Evolutionary conservation across 2,888 invertebrate genomes (phyloP).

Genomic region (Sclerodermus sp.): DNA sequence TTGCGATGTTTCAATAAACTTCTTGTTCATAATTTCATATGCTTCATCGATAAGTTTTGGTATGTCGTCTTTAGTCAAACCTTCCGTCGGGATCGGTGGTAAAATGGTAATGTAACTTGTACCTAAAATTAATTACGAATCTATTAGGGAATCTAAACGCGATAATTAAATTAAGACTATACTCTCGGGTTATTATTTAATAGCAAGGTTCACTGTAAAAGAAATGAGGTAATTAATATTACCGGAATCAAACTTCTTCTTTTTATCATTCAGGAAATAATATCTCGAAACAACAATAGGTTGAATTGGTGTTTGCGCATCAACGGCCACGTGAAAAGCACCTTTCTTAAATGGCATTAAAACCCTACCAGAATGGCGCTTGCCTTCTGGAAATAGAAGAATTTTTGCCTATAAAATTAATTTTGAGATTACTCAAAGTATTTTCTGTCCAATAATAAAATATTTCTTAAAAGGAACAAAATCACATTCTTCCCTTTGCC

Average conservation of each 20-base stretch:
- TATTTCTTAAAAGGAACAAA: neutral
- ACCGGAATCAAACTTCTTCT: slow-evolving; percentile 71
- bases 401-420: slow-evolving; percentile 67
- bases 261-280: slow-evolving; percentile 68
- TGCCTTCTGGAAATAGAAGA: slow-evolving; percentile 92
- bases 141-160: too few relatives aligned
- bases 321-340: slow-evolving; percentile 90
- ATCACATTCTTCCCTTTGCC: too few relatives aligned
- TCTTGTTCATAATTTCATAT: slow-evolving; percentile 68
- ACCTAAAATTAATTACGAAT: slow-evolving; percentile 56
- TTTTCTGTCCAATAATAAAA: neutral
- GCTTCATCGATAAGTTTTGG: slow-evolving; percentile 68
- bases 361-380: slow-evolving; percentile 74
- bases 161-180: too few relatives aligned
- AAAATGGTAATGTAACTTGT: slow-evolving; percentile 72
- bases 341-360: slow-evolving; percentile 94
- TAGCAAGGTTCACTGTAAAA: too few relatives aligned
- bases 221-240: slow-evolving; percentile 5
- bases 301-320: slow-evolving; percentile 81
- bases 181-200: too few relatives aligned
- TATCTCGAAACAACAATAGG: slow-evolving; percentile 88
- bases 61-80: slow-evolving; percentile 66
- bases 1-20: slow-evolving; percentile 61
- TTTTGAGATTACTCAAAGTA: neutral
- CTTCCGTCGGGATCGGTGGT: slow-evolving; percentile 71